Conservation (phyloP, 2,113 vertebrate species). For the Etheostoma cragini region DNA sequence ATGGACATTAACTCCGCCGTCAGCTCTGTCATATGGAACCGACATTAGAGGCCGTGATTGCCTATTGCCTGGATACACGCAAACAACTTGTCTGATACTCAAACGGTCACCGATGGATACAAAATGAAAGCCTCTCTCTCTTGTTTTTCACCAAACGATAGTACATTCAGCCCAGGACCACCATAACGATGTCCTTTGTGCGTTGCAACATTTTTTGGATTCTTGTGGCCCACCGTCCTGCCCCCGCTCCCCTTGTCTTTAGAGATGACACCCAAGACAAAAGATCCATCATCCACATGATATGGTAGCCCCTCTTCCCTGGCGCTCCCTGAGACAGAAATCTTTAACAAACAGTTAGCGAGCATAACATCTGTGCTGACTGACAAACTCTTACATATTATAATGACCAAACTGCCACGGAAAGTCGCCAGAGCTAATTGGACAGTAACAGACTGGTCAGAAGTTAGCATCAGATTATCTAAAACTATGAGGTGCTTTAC, state of each 20-base stretch:
- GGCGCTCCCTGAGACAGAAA: constrained; percentile 62
- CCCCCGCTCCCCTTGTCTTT: constrained; percentile 53
- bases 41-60: constrained; percentile 42
- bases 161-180: constrained; percentile 66
- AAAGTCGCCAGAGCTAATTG: constrained; percentile 8
- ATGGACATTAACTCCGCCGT: constrained; percentile 30
- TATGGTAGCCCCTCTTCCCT: constrained; percentile 61
- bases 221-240: constrained; percentile 53
- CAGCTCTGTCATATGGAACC: constrained; percentile 50
- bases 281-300: constrained; percentile 69
- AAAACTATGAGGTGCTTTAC: background rate
- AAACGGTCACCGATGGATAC: constrained; percentile 49
- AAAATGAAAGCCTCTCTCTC: constrained; percentile 35
- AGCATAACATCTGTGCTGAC: constrained; percentile 69
- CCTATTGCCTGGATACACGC: constrained; percentile 47
- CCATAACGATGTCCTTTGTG: constrained; percentile 69
- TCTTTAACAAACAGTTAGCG: constrained; percentile 67
- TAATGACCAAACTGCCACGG: background rate
- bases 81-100: constrained; percentile 49
- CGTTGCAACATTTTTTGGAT: constrained; percentile 57
- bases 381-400: constrained; percentile 39
- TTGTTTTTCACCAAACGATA: constrained; percentile 45
- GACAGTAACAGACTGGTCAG: background rate
- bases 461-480: background rate
- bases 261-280: constrained; percentile 71